Base-by-base conservation (phyloP, 2,797 vertebrate genomes). In the Neosalanx taihuensis region DNA sequence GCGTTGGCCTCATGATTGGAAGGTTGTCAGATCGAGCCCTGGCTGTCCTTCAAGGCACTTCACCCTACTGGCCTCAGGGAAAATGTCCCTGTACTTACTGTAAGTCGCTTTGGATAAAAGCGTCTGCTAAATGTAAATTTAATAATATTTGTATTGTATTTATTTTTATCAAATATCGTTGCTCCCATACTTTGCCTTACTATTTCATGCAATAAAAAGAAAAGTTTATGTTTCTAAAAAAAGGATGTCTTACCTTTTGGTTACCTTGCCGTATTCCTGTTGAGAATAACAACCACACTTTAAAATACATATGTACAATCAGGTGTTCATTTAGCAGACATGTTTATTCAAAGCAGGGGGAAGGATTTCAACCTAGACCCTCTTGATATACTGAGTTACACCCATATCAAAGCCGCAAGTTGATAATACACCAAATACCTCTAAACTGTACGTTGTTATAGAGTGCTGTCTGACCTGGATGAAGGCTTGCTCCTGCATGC, bases 241-340 rank as follows among this genome's bases (percentile, higher is more conserved):
- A 29, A 53, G 1, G 51, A 64, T 33, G 31, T 86, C 91, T 93
- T 83, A 94, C 93, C 90, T 72, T 67, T 86, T 80, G 9, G 83
- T 62, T 3, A 90, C 70, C 74, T 84, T 92, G 86, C 64, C 87
- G 90, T 93, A 93, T 69, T 93, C 91, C 93, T 94, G 83, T 80
- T 51, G 67, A 59, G 29, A 80, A 72, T 53, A 70, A 75, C 13
- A 72, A 37, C 31, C 62, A 33, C 49, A 26, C 3, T 66, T 46
- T 3, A 60, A 57, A 29, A 35, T 62, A 62, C 6, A 46, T 4
- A 6, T 7, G n/a, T 15, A 18, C 17, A 56, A 5, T 15, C 4
- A 67, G 0, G 64, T 46, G 41, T 46, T 12, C 10, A 12, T 46
- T 12, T 12, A 37, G 35, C 35, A 37, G 41, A 46, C 10, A 12